Evolutionary conservation across 2,888 invertebrate species (phyloP), one percentile per base, ranked within the genome.

Genomic region (Drosophila quinaria): DNA sequence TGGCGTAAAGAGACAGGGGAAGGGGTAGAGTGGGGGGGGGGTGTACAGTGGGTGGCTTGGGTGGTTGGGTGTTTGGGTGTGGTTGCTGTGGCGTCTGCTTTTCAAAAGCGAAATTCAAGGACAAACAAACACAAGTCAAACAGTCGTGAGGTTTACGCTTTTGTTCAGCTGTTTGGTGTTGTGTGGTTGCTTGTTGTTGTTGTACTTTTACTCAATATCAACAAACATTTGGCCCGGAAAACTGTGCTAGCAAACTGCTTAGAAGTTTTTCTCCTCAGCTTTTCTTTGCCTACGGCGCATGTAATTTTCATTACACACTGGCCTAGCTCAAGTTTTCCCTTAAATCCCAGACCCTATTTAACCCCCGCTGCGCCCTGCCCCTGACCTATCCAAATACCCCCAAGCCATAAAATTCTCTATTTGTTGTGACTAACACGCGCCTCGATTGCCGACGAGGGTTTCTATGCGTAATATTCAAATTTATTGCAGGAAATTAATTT

Each of bases 111-210:
- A 88, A 88, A 82, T 86, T 90, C 90, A 86, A 84, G 89, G 90
- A 85, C 89, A 90, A 90, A 85, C 86, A 86, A 87, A 87, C 82
- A 81, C 86, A 82, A 82, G 89, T 83, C 87, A 88, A 88, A 87
- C 89, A 86, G 80, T 76, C 65, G 65, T 79, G 80, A 79, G 80
- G 76, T 76, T 80, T 80, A 55, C 59, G 80, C 76, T 65, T 79
- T 69, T 75, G 78, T 63, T 62, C 50, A 19, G 51, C 52, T 69
- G 42, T 67, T 63, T 58, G 47, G 37, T 56, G 69, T 60, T 66
- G 52, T 56, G 51, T 49, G 71, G 82, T 47, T 60, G 44, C 39
- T 46, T 47, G 70, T 70, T 56, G 39, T 42, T 56, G 39, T 60
- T 33, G 58, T 35, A 50, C 11, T 44, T 44, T 11, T 35, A 2